Conservation (phyloP, 2,888 invertebrate species). For the Uloborus plumipes region DNA sequence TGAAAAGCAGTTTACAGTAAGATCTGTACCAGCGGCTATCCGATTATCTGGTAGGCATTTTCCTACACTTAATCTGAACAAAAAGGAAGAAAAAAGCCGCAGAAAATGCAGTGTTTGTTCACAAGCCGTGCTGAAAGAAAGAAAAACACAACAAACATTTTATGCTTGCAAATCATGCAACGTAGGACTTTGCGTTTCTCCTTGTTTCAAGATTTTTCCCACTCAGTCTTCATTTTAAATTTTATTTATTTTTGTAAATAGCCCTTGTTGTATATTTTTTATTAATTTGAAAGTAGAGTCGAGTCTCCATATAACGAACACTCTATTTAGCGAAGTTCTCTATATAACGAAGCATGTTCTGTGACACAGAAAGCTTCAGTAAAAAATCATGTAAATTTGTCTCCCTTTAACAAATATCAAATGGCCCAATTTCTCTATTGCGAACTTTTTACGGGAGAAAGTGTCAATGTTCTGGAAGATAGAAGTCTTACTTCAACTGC, state of each 20-base stretch:
- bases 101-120: slow-evolving; percentile 15
- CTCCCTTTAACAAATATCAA: too few relatives aligned
- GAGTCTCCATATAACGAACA: too few relatives aligned
- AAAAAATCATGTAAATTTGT: too few relatives aligned
- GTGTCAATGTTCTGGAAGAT: too few relatives aligned
- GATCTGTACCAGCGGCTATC: slow-evolving; percentile 12
- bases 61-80: slow-evolving; percentile 2
- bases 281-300: too few relatives aligned
- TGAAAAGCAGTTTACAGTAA: slow-evolving; percentile 7
- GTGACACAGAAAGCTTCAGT: too few relatives aligned
- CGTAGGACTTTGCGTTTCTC: not conserved
- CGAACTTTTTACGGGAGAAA: too few relatives aligned
- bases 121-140: slow-evolving; percentile 8
- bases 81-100: not conserved
- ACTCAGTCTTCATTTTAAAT: not conserved
- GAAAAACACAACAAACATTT: slow-evolving; percentile 9
- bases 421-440: too few relatives aligned
- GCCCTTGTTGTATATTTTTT: too few relatives aligned
- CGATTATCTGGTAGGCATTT: slow-evolving; percentile 8
- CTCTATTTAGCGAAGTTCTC: too few relatives aligned
- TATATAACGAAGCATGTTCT: too few relatives aligned
- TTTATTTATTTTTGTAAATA: not conserved
- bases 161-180: slow-evolving; percentile 2
- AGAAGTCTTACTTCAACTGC: too few relatives aligned
- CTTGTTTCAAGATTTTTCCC: not conserved